Base-by-base conservation (phyloP, 1,140 invertebrate species). In the Oedothorax gibbosus region DNA sequence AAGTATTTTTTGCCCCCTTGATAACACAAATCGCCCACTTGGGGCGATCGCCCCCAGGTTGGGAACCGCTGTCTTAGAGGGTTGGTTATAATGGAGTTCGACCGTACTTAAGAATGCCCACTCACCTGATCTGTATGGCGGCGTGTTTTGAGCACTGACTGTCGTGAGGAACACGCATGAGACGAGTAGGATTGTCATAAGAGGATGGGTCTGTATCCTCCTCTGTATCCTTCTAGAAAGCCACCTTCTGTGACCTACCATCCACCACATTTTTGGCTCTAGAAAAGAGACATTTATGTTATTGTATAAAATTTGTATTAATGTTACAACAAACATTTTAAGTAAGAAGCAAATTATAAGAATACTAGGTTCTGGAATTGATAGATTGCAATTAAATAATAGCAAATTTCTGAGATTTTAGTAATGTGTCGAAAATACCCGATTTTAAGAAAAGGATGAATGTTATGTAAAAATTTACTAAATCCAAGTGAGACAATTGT, bases 71-170 rank as follows among this genome's bases (percentile, higher is more conserved):
- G 35, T 35, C n/a, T n/a, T n/a, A 35, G 35, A 35, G 35, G 35
- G 35, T 35, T 35, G 5, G 35, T 35, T 35, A 35, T 35, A 35
- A 2, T 35, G 35, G 35, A 35, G 35, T 35, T 35, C 5, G 35
- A 35, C 35, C 3, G 57, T 60, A 60, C n/a, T 60, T 60, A 12
- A 53, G 9, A 78, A 9, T 53, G 50, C 20, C 2, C 6, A 53
- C 71, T 76, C 76, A 84, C 81, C 21, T n/a, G 81, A 57, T 65
- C 53, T 66, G 7, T 49, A 62, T 18, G 60, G 10, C 18, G 81
- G 72, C 21, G 81, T 84, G 50, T 75, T 84, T 84, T 84, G 81
- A 75, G 81, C 81, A 12, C 12, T 84, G 57, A 68, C 81, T 35
- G 20, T n/a, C 20, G 75, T 62, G 49, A 84, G 71, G 60, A 56